Conservation (phyloP, 2,797 vertebrate species). For the Lacerta bilineata region DNA sequence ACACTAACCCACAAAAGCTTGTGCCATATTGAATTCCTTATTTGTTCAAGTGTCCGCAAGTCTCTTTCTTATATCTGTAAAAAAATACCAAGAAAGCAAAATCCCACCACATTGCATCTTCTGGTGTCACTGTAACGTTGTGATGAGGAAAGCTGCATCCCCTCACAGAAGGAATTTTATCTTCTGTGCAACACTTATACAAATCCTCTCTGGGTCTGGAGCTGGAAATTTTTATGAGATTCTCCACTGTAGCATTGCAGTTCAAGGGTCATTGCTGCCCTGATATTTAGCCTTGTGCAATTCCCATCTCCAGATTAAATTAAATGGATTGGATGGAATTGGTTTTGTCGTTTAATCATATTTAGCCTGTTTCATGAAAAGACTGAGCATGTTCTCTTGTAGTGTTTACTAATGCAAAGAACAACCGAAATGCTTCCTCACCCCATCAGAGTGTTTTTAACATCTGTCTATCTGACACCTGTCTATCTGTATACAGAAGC, state of each 20-base stretch:
- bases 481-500: not conserved
- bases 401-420: not conserved
- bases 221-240: not conserved
- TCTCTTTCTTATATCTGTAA: not conserved
- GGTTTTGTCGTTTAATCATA: not conserved
- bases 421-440: not conserved
- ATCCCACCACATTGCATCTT: not conserved
- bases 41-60: not conserved
- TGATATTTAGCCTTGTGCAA: no score
- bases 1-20: not conserved
- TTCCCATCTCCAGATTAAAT: not conserved
- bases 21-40: not conserved
- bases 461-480: not conserved
- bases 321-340: not conserved
- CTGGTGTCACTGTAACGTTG: not conserved
- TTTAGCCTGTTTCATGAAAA: not conserved
- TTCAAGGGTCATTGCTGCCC: no score
- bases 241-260: not conserved
- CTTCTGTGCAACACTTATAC: not conserved
- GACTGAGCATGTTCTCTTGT: not conserved
- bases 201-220: not conserved
- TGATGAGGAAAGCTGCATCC: not conserved
- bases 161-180: not conserved
- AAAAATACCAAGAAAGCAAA: not conserved
- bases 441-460: not conserved